phyloP scores from a whole-genome alignment of 2,888 invertebrate species.

The Xylota segnis region DNA sequence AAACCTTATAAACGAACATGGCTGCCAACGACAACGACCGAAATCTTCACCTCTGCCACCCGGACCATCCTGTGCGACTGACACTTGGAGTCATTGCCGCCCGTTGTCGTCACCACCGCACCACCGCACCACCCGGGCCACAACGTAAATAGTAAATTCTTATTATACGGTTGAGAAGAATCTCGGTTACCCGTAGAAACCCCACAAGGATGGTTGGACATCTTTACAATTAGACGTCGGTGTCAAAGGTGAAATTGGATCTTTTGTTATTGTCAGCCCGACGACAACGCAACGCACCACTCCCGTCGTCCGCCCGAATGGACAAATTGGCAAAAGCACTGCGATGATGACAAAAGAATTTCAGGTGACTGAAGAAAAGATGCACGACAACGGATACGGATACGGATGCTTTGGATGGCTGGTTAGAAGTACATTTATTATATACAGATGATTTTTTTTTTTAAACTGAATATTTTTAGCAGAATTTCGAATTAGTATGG shows the following conservation, averaged over 20 bases:
- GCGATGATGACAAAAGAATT: constrained; percentile 62
- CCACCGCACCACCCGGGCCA: constrained; percentile 56
- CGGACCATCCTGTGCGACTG: constrained; percentile 24
- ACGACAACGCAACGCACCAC: constrained; percentile 26
- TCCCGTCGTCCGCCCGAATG: constrained; percentile 44
- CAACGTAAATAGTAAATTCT: constrained; percentile 76
- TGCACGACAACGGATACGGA: constrained; percentile 14
- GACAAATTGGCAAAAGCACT: constrained; percentile 63
- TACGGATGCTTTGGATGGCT: constrained; percentile 32
- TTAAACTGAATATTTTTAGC: neutral
- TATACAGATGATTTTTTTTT: neutral
- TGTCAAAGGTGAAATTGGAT: constrained; percentile 77
- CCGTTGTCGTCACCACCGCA: constrained; percentile 21
- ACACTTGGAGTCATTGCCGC: constrained; percentile 55
- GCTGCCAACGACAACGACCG: constrained; percentile 70
- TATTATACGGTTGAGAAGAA: constrained; percentile 77
- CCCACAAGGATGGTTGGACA: constrained; percentile 74
- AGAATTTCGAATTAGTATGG: constrained; percentile 1
- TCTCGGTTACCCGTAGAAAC: constrained; percentile 77
- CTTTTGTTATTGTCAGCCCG: constrained; percentile 73
- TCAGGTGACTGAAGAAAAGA: constrained; percentile 51
- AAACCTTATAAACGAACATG: constrained; percentile 64
- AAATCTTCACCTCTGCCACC: constrained; percentile 53
- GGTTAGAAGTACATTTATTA: constrained; percentile 9
- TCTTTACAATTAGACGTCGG: constrained; percentile 75